Conservation (phyloP, 1,140 invertebrate species). For the Sitobion miscanthi region DNA sequence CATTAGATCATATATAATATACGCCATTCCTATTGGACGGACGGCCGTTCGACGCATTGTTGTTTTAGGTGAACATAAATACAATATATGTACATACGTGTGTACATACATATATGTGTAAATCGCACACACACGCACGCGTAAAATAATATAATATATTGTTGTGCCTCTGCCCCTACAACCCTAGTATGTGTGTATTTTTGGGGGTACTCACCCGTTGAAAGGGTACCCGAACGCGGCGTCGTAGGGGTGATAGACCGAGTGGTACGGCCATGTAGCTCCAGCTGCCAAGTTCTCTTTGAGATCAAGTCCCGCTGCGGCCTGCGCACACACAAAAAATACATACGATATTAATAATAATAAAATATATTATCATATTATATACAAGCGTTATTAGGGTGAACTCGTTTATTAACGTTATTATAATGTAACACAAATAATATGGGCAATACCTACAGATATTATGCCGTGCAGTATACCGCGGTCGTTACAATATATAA, state of each 20-base stretch:
- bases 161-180: neutral
- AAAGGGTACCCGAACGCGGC: constrained; percentile 88
- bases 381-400: constrained; percentile 11
- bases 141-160: constrained; percentile 32
- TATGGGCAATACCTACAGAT: neutral
- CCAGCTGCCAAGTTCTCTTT: constrained; percentile 86
- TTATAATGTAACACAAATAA: neutral
- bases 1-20: neutral
- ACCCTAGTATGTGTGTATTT: constrained; percentile 21
- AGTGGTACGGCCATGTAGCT: constrained; percentile 83
- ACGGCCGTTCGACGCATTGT: constrained; percentile 8
- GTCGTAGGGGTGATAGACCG: constrained; percentile 89
- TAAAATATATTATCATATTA: neutral
- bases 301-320: constrained; percentile 76
- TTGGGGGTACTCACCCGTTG: constrained; percentile 79
- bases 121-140: neutral
- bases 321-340: constrained; percentile 44
- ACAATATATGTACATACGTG: neutral
- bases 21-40: constrained; percentile 35
- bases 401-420: constrained; percentile 43
- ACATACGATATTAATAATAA: constrained; percentile 7
- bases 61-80: constrained; percentile 25
- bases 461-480: neutral
- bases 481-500: neutral
- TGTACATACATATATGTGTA: neutral